These are phyloP conservation scores for Brevipalpus yothersi DNA, from an alignment of 1,140 invertebrate species.

Conservation along the genomic window DNA sequence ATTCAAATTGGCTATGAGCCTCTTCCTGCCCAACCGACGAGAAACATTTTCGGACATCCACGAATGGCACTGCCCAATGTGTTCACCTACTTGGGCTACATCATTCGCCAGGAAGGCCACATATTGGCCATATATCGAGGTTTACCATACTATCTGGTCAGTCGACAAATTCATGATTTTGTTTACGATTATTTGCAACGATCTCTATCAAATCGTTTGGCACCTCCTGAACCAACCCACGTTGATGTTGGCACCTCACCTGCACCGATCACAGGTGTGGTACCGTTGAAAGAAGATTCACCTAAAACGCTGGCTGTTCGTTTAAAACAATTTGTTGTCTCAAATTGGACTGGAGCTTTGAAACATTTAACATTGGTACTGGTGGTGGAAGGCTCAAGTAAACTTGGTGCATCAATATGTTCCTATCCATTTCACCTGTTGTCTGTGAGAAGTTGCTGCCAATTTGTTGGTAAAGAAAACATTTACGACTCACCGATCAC, in stretches of 20 bases:
- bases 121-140: constrained; percentile 6
- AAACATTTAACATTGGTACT: background rate
- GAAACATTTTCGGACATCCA: constrained; percentile 45
- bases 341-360: background rate
- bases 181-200: constrained; percentile 2
- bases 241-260: no score
- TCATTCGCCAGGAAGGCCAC: constrained; percentile 2
- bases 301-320: no score
- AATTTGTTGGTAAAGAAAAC: constrained; percentile 8
- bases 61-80: constrained; percentile 57
- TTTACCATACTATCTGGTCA: constrained; percentile 1
- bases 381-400: background rate
- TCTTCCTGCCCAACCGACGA: constrained; percentile 39
- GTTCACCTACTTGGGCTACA: constrained; percentile 44
- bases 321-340: no score
- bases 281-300: no score
- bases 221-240: background rate
- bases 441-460: constrained; percentile 1
- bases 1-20: constrained; percentile 40
- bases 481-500: constrained; percentile 3
- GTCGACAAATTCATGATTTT: background rate
- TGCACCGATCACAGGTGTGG: no score
- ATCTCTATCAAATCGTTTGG: background rate
- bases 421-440: constrained; percentile 9
- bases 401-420: background rate